Evolutionary conservation across 2,797 vertebrate genomes (phyloP), one percentile per base, ranked within the genome.

Genomic region (Sebastes trivittatus): DNA sequence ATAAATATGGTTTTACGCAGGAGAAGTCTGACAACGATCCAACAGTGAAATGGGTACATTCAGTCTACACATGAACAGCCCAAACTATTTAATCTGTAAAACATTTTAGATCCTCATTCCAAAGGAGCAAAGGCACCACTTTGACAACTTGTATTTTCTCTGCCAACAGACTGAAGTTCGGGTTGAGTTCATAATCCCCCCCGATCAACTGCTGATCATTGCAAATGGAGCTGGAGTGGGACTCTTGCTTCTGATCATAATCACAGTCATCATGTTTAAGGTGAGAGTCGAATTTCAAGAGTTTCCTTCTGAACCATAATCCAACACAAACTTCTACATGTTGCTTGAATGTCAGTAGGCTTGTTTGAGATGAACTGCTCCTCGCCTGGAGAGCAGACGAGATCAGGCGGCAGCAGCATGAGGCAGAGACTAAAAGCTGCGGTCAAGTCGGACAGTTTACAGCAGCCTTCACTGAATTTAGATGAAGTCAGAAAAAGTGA

Each of bases 161-260:
- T 58, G 5, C 46, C 60, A 46, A 77, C 81, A 96, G 95, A 27
- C 22, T 61, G 30, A 67, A 25, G 71, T 94, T 61, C 81, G 4
- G 2, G 67, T 87, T 11, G 95, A 96, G 75, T 64, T 94, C 6
- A 85, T 89, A 0, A 46, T 93, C 63, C 67, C 7, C 1, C 87
- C 88, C 0, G 0, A 93, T 75, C 0, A 30, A 11, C 0, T 1
- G 2, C 23, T 81, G 72, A 94, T 95, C 22, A 80, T 72, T 11
- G 0, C 2, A 13, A 92, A 81, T 36, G 94, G 93, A 49, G 77
- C 0, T 7, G 83, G 3, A 22, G 0, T 87, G 4, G 95, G 95
- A n/a, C 0, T 95, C 4, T 5, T 94, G 1, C 29, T 95, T 11
- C 36, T 96, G 27, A 11, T 95, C 52, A 80, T 95, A 11, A 29